Conservation (phyloP, 2,113 vertebrate species). For the Percina caprodes region DNA sequence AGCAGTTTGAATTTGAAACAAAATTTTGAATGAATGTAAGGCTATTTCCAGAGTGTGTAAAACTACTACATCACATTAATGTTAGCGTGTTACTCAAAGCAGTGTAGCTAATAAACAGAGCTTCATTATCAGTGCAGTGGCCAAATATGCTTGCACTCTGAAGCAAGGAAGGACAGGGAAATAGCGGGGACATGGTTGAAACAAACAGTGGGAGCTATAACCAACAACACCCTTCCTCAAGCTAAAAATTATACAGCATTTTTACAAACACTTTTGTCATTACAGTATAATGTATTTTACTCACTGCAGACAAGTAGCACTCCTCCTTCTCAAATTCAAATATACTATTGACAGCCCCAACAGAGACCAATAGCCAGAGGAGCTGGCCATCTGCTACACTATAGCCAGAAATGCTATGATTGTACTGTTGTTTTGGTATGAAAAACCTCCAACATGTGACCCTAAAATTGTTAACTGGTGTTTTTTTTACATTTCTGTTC, state of each 20-base stretch:
- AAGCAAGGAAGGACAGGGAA: background rate
- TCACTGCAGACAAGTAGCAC: background rate
- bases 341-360: background rate
- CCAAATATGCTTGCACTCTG: too few relatives aligned
- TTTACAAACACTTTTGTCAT: constrained; percentile 1
- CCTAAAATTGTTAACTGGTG: background rate
- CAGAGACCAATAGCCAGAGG: background rate
- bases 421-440: background rate
- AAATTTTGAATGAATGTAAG: background rate
- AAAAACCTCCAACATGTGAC: background rate
- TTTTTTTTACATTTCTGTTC: background rate
- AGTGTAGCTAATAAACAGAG: background rate
- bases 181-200: background rate
- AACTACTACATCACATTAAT: background rate
- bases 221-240: background rate
- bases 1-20: constrained; percentile 16
- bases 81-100: background rate
- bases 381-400: background rate
- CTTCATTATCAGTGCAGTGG: background rate
- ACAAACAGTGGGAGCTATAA: background rate
- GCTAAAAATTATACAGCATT: background rate
- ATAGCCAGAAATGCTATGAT: background rate
- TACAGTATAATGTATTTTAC: background rate
- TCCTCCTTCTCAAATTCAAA: background rate
- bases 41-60: background rate